Conservation (phyloP, 2,888 invertebrate species). For the Danaus chrysippus region DNA sequence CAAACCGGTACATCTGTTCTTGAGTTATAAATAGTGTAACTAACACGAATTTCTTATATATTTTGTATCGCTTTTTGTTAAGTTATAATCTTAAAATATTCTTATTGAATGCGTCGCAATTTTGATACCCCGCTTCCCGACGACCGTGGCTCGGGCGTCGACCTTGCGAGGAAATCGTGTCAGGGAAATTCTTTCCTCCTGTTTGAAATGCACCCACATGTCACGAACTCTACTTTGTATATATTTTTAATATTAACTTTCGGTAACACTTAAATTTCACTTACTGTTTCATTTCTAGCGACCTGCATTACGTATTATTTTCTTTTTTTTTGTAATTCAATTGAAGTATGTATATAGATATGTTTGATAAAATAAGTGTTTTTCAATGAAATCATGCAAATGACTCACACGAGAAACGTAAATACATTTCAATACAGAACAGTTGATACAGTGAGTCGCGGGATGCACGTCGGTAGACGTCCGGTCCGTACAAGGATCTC, state of each 20-base stretch:
- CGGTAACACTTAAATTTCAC: no score
- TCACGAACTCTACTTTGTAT: constrained; percentile 49
- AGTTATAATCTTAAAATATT: constrained; percentile 4
- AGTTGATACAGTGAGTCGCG: constrained; percentile 24
- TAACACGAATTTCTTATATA: no score
- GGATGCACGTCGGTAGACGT: constrained; percentile 60
- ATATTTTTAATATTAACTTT: no score
- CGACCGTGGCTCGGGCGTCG: constrained; percentile 61
- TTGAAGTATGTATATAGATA: no score
- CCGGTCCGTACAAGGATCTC: constrained; percentile 46
- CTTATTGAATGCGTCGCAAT: constrained; percentile 1
- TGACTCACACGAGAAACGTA: not conserved
- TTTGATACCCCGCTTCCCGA: not conserved
- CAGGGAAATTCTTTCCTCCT: constrained; percentile 69
- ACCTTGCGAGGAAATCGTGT: constrained; percentile 65
- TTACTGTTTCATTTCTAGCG: no score
- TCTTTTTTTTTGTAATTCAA: no score
- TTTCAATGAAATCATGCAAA: no score
- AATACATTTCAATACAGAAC: not conserved
- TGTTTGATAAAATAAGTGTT: no score
- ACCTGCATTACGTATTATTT: no score
- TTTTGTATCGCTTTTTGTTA: not conserved
- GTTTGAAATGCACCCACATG: constrained; percentile 36
- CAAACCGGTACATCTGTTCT: no score
- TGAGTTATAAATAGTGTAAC: no score